These are phyloP conservation scores for Menidia menidia DNA, from an alignment of 2,797 vertebrate genomes.

Conservation along the genomic window DNA sequence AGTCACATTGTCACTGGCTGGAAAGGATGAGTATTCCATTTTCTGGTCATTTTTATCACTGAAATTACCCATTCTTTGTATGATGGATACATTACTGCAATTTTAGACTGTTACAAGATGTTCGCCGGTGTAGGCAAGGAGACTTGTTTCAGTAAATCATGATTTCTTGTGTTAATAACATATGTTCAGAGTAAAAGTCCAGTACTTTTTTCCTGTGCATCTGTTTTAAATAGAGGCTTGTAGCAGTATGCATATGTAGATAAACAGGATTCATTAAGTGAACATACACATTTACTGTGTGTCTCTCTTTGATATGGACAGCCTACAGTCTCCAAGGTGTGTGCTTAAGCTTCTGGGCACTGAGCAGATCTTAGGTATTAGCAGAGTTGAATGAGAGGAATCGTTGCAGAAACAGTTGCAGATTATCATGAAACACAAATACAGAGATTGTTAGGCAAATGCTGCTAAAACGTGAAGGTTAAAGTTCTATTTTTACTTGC, in stretches of 20 bases:
- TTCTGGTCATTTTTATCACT: neutral
- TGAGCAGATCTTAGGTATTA: slow-evolving; percentile 27
- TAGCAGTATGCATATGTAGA: slow-evolving; percentile 14
- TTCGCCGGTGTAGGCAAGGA: neutral
- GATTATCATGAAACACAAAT: slow-evolving; percentile 54
- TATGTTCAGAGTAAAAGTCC: neutral
- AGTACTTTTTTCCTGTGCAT: neutral
- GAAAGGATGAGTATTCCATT: neutral
- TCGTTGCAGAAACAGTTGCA: slow-evolving; percentile 44
- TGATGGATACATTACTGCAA: neutral
- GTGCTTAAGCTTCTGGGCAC: slow-evolving; percentile 2
- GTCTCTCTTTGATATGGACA: neutral
- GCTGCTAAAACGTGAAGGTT: slow-evolving; percentile 35
- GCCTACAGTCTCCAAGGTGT: neutral
- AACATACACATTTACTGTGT: neutral
- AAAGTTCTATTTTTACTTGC: slow-evolving; percentile 46
- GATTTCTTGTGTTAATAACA: neutral
- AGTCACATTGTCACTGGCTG: neutral
- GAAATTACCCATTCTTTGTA: neutral
- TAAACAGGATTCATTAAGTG: slow-evolving; percentile 26
- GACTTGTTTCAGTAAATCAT: neutral
- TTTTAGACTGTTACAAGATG: neutral
- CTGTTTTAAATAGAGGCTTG: neutral
- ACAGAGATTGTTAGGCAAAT: slow-evolving; percentile 20
- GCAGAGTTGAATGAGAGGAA: slow-evolving; percentile 37